Evolutionary conservation across 2,888 invertebrate species (phyloP).

Genomic region (Microplitis manilae): DNA sequence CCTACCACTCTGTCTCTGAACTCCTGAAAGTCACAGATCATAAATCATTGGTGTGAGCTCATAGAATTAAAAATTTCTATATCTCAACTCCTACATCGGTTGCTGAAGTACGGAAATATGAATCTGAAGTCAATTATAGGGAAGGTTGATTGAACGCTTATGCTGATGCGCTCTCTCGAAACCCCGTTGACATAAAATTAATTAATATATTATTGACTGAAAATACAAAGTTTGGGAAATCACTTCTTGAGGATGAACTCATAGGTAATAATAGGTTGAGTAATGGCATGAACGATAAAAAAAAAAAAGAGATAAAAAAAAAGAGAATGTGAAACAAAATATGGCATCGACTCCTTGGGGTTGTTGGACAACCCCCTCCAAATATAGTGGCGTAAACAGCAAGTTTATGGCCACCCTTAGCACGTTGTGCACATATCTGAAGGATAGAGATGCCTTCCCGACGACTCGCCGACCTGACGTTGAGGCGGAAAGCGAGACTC

Average conservation of each 20-base stretch:
- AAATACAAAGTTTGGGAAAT: too few species aligned
- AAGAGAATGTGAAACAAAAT: too few species aligned
- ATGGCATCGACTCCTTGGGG: too few species aligned
- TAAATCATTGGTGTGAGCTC: not conserved
- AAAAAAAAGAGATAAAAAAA: not conserved
- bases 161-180: too few species aligned
- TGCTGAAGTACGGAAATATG: not conserved
- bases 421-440: not conserved
- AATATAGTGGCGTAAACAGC: not conserved
- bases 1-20: not conserved
- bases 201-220: too few species aligned
- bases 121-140: not conserved
- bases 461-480: not conserved
- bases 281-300: not conserved
- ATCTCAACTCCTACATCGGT: not conserved
- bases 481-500: not conserved
- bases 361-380: too few species aligned
- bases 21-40: not conserved
- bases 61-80: not conserved
- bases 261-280: not conserved
- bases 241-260: too few species aligned
- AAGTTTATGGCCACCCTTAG: not conserved
- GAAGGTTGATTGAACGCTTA: not conserved
- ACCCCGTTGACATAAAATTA: too few species aligned
- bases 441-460: not conserved